phyloP scores from a whole-genome alignment of 2,797 vertebrate genomes.

The Sebastes alutus region DNA sequence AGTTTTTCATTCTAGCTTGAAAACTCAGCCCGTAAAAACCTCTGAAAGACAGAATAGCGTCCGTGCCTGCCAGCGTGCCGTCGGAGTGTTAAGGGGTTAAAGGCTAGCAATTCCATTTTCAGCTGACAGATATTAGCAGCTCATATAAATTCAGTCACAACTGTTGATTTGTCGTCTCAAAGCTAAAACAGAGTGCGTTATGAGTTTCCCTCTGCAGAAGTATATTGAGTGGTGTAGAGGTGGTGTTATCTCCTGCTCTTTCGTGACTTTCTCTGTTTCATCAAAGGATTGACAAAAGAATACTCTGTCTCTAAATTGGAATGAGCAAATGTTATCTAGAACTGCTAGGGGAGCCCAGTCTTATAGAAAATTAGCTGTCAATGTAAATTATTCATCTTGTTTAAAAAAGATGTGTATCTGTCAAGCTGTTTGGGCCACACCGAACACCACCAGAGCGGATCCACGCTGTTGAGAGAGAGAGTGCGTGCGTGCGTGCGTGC shows the following conservation, averaged over 20 bases:
- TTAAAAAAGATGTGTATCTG: background rate
- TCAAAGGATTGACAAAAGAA: background rate
- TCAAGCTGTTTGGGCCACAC: background rate
- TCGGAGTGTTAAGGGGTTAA: background rate
- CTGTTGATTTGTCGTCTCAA: background rate
- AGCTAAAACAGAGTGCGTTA: background rate
- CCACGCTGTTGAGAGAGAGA: background rate
- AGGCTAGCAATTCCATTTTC: constrained; percentile 17
- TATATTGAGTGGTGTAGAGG: background rate
- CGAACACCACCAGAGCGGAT: background rate
- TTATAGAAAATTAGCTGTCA: background rate
- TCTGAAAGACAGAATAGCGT: too few relatives aligned
- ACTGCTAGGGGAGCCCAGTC: background rate
- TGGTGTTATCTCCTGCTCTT: background rate
- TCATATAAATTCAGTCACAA: background rate
- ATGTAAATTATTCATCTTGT: background rate
- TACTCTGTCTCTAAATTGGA: background rate
- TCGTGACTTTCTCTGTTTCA: background rate
- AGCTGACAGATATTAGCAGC: background rate
- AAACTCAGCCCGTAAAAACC: too few relatives aligned
- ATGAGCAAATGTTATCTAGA: background rate
- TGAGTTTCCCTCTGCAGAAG: background rate
- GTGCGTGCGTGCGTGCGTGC: background rate
- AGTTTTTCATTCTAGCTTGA: too few relatives aligned
- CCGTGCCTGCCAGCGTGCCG: too few relatives aligned